Evolutionary conservation across 2,113 vertebrate species (phyloP), one percentile per base, ranked within the genome.

Genomic region (Silurus meridionalis): DNA sequence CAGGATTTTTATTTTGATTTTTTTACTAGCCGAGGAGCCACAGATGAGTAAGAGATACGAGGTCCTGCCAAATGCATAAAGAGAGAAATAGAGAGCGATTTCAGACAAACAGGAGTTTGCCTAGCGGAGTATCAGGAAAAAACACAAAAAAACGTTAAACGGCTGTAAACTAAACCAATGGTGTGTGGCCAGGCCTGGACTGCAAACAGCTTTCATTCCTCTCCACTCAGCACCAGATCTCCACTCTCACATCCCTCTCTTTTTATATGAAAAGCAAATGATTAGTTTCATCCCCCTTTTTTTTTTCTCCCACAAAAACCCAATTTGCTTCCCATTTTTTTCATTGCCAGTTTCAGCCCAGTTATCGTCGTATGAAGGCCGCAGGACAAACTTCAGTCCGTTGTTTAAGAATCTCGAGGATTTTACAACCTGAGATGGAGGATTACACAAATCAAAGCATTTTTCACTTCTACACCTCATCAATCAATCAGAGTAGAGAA

Each of bases 21-120:
- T 82, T 91, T 92, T 90, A 91, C 85, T 87, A 86, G 64, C 80
- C 87, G 85, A 92, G 57, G 84, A 87, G 78, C 90, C 90, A 89
- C 86, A 93, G 90, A 92, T 89, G 89, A 88, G 80, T 75, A 84
- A 89, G 87, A 90, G 91, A 93, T 92, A 89, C 58, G 88, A 85
- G 90, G 81, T 80, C 21, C 80, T 83, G 87, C 85, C 79, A 72
- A 74, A 23, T 19, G 52, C 52, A 58, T 71, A 71, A 86, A 72
- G 37, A 67, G 64, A 66, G 77, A 23, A 67, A 67, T 10, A 52
- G 48, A 57, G 77, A 71, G 25, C 7, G 25, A 13, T 14, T 78
- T 85, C 74, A 79, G n/a, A 66, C 50, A 66, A 61, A 85, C 52
- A 80, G 60, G n/a, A 15, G 15, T 5, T n/a, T n/a, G 19, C 46